A percentile compares a stretch with the other conserved stretches of the same genome.
phyloP scores from a whole-genome alignment of 2,888 invertebrate genomes.

The Osmoderma eremita region DNA sequence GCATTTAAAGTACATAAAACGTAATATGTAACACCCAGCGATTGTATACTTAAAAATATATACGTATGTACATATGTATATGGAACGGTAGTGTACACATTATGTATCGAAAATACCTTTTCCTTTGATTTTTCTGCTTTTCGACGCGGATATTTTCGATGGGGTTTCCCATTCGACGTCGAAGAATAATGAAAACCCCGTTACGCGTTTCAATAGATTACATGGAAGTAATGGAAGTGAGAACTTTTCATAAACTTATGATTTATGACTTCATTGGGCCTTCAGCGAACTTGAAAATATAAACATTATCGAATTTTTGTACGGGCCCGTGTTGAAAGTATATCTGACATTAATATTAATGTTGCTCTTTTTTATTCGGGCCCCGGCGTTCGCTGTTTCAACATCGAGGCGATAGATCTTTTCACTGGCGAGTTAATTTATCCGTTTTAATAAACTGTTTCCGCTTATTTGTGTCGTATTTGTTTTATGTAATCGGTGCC shows the following conservation, averaged over 20 bases:
- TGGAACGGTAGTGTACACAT: neutral
- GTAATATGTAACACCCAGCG: too few relatives aligned
- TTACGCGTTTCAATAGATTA: constrained; percentile 43
- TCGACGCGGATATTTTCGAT: constrained; percentile 14
- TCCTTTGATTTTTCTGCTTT: constrained; percentile 23
- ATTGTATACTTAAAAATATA: too few relatives aligned
- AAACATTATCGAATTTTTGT: constrained; percentile 57
- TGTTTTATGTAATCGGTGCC: constrained; percentile 11
- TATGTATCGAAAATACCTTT: constrained; percentile 31
- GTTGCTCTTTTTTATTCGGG: constrained; percentile 33
- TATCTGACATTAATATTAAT: constrained; percentile 53
- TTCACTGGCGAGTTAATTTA: constrained; percentile 20
- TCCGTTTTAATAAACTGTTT: constrained; percentile 19
- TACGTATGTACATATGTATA: too few relatives aligned
- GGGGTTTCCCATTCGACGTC: constrained; percentile 31
- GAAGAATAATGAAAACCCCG: constrained; percentile 39
- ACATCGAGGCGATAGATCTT: constrained; percentile 16
- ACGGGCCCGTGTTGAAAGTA: constrained; percentile 41
- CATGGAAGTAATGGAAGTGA: constrained; percentile 31
- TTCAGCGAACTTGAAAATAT: constrained; percentile 53
- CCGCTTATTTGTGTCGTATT: constrained; percentile 14
- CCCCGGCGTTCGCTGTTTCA: constrained; percentile 15
- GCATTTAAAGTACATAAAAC: too few relatives aligned
- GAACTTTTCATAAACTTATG: constrained; percentile 44
- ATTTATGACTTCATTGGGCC: constrained; percentile 43